Evolutionary conservation across 1,140 invertebrate species (phyloP).

Genomic region (Rhyzopertha dominica): DNA sequence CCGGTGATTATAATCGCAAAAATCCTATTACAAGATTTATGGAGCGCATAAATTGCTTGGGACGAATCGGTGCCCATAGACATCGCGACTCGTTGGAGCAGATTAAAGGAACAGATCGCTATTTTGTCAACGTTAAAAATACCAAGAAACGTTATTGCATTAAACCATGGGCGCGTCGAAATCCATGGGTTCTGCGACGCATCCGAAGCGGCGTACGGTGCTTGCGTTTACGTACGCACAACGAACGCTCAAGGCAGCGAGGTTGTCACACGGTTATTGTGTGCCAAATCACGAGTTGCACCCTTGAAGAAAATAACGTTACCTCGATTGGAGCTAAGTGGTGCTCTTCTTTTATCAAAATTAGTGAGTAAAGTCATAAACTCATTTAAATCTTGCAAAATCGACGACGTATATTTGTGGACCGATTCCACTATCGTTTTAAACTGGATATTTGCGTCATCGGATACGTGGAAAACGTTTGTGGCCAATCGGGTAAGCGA

Average conservation of each 20-base stretch:
- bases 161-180: constrained; percentile 13
- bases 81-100: constrained; percentile 11
- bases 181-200: constrained; percentile 39
- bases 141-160: constrained; percentile 2
- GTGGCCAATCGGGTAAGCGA: constrained; percentile 38
- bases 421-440: constrained; percentile 20
- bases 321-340: constrained; percentile 24
- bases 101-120: not conserved
- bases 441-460: constrained; percentile 15
- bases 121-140: constrained; percentile 2
- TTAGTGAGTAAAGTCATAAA: constrained; percentile 10
- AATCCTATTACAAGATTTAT: constrained; percentile 44
- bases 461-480: constrained; percentile 25
- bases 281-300: not conserved
- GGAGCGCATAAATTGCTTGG: constrained; percentile 40
- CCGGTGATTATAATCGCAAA: constrained; percentile 43
- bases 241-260: constrained; percentile 11
- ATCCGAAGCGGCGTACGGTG: constrained; percentile 35
- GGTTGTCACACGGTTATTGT: not conserved
- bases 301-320: not conserved
- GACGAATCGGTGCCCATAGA: constrained; percentile 31
- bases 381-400: constrained; percentile 5
- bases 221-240: constrained; percentile 34
- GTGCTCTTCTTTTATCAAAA: constrained; percentile 16
- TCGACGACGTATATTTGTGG: not conserved